Conservation (phyloP, 2,113 vertebrate species). For the Ivindomyrus marchei region DNA sequence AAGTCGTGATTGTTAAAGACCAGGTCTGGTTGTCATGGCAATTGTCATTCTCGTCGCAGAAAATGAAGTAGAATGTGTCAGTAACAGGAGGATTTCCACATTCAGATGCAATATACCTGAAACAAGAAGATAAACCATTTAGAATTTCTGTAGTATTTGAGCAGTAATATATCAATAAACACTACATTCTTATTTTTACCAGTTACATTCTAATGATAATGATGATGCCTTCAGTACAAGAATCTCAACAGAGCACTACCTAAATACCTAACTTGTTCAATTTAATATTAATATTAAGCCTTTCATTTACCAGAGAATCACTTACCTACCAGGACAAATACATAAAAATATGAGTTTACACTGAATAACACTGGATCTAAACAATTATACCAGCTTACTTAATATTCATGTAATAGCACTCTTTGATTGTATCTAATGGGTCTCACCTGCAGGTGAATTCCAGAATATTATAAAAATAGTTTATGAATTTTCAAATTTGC, state of each 20-base stretch:
- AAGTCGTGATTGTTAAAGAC: slow-evolving; percentile 72
- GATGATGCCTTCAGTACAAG: not conserved
- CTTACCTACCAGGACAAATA: not conserved
- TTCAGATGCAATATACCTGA: slow-evolving; percentile 79
- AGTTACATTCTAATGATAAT: too few species aligned
- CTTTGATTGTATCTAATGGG: not conserved
- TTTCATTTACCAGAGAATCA: not conserved
- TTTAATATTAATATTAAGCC: not conserved
- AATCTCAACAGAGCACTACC: not conserved
- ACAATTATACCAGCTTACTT: not conserved
- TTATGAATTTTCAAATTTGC: not conserved
- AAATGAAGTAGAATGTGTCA: slow-evolving; percentile 83
- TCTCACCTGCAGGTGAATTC: not conserved
- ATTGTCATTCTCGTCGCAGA: slow-evolving; percentile 77
- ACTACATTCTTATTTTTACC: not conserved
- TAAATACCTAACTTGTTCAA: not conserved
- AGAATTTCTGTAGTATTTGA: not conserved
- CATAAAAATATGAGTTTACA: not conserved
- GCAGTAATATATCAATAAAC: not conserved
- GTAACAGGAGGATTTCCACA: slow-evolving; percentile 66
- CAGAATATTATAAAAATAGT: not conserved
- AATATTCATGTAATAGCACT: not conserved
- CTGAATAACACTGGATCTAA: not conserved
- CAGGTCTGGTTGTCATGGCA: slow-evolving; percentile 85
- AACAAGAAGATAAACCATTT: not conserved